Base-by-base conservation (phyloP, 1,140 invertebrate genomes). In the Aphis gossypii region DNA sequence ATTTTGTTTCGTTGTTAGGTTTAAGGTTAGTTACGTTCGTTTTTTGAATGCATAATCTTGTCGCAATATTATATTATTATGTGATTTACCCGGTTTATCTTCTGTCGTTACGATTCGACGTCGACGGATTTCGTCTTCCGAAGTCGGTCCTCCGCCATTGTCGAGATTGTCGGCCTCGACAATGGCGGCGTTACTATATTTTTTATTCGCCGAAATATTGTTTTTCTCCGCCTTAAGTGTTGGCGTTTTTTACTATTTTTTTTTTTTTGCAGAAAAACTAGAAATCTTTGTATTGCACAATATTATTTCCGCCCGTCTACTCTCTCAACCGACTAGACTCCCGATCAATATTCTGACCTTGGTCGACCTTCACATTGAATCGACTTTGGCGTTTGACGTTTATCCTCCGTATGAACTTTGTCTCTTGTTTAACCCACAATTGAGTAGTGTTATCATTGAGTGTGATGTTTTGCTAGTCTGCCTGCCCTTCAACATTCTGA, bases 301-400 rank as follows among this genome's bases (percentile, higher is more conserved):
- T 18, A 51, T 3, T 2, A 25, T 21, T 11, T 84, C 38, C 83
- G 41, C 23, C 0, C 35, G 82, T 84, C 20, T 84, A 7, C 5
- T 44, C 38, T 83, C 8, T 35, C 35, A 0, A 23, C 23, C 23
- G 60, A 2, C n/a, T 38, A 56, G 9, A 68, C 30, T 68, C 3
- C 3, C 41, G 84, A 86, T 86, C 84, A 25, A 46, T 86, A 46
- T 25, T 44, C 18, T 89, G 88, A 89, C 88, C 48, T 89, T 89
- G 88, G 51, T 41, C 35, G 88, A 89, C 88, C 88, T 89, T 89
- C 88, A 89, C 88, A 89, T 89, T 89, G 51, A 89, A 89, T 56
- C 21, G 20, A 21, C 46, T 30, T 46, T 84, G 38, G 38, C 48
- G 48, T 54, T 35, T 21, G n/a, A 89, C 87, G 54, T 89, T 89